A percentile compares a stretch with the other conserved stretches of the same genome.
These are phyloP conservation scores for Argyresthia albistria DNA, from an alignment of 2,888 invertebrate genomes.

Conservation along the genomic window DNA sequence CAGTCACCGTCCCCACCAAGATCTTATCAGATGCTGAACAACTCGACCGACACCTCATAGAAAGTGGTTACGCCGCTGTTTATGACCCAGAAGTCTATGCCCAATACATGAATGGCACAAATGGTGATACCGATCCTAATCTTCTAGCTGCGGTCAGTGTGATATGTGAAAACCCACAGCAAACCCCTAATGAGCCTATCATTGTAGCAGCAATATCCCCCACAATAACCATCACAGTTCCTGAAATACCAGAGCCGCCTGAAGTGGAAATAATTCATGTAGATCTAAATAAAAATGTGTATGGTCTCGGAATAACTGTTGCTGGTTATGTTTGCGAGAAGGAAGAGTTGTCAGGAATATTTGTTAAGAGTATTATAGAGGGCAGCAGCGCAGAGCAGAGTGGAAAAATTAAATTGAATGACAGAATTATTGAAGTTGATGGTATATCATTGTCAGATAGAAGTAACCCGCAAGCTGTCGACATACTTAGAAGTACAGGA, in stretches of 20 bases:
- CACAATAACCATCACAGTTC: conserved; percentile 62
- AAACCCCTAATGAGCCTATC: conserved; percentile 49
- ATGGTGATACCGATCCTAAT: conserved; percentile 31
- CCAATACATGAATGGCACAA: conserved; percentile 47
- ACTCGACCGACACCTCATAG: conserved; percentile 87
- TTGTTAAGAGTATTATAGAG: conserved; percentile 97
- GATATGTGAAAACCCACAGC: conserved; percentile 54
- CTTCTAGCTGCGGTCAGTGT: conserved; percentile 56
- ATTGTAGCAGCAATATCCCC: conserved; percentile 45
- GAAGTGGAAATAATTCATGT: conserved; percentile 94
- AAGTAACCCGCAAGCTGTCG: conserved; percentile 97
- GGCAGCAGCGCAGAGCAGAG: conserved; percentile 96
- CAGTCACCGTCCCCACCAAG: conserved; percentile 94
- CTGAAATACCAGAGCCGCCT: conserved; percentile 77
- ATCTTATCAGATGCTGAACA: conserved; percentile 92
- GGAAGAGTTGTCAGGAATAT: conserved; percentile 99
- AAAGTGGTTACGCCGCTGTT: conserved; percentile 79
- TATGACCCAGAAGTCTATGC: conserved; percentile 57
- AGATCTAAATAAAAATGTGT: conserved; percentile 91
- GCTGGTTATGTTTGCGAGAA: conserved; percentile 98
- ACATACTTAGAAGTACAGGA: conserved; percentile 93
- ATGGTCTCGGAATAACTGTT: conserved; percentile 95
- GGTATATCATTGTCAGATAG: conserved; percentile 90
- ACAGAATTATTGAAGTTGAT: conserved; percentile 97
- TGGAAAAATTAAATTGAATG: conserved; percentile 93